Conservation (phyloP, 2,797 vertebrate species). For the Lophura swinhoii region DNA sequence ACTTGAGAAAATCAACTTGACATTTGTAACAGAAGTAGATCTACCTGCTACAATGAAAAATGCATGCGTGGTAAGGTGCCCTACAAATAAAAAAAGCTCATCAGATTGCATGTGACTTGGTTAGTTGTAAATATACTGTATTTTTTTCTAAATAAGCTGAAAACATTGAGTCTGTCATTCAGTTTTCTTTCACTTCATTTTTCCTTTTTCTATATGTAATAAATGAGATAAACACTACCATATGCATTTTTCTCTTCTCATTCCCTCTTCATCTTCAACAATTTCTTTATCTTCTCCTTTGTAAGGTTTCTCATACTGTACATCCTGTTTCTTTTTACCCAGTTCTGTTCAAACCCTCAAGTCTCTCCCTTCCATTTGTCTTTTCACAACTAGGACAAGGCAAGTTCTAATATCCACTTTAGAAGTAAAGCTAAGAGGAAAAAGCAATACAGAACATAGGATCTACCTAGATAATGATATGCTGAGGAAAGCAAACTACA, state of each 20-base stretch:
- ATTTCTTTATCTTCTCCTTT: not conserved
- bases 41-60: not conserved
- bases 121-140: not conserved
- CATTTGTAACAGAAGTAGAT: not conserved
- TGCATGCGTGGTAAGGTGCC: accelerated
- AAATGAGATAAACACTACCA: not conserved
- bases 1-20: not conserved
- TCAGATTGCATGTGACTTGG: not conserved
- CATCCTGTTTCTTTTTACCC: not conserved
- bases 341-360: not conserved
- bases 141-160: not conserved
- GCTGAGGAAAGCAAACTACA: accelerated
- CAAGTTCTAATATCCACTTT: not conserved
- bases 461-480: not conserved
- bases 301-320: not conserved
- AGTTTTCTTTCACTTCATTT: not conserved
- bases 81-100: not conserved
- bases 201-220: not conserved
- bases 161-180: not conserved
- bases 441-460: not conserved
- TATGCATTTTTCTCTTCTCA: not conserved
- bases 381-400: not conserved
- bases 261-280: not conserved
- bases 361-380: not conserved
- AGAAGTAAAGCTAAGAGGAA: not conserved